phyloP scores from a whole-genome alignment of 1,140 invertebrate genomes.

The Drosophila funebris region DNA sequence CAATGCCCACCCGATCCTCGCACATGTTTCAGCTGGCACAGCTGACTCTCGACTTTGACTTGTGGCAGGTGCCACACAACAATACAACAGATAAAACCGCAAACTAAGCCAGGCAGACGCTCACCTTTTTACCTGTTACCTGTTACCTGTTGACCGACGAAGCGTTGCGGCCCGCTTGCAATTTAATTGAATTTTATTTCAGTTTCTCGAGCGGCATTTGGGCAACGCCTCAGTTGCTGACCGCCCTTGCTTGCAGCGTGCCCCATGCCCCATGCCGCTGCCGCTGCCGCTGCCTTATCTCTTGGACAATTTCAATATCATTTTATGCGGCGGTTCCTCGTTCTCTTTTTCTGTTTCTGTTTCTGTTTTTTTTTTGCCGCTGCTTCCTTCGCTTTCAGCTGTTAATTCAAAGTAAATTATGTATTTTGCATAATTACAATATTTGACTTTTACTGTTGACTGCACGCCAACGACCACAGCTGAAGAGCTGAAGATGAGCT shows the following conservation, averaged over 20 bases:
- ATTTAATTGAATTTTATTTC: slow-evolving; percentile 82
- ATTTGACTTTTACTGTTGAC: slow-evolving; percentile 81
- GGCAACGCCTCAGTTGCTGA: slow-evolving; percentile 54
- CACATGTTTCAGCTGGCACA: slow-evolving; percentile 53
- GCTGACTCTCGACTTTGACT: slow-evolving; percentile 49
- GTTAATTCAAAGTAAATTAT: slow-evolving; percentile 82
- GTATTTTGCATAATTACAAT: slow-evolving; percentile 82
- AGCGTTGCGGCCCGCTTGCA: slow-evolving; percentile 63
- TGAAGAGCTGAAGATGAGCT: neutral
- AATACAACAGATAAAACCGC: slow-evolving; percentile 28
- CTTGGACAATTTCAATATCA: slow-evolving; percentile 67
- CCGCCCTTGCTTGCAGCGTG: slow-evolving; percentile 33
- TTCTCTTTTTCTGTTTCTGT: slow-evolving; percentile 3
- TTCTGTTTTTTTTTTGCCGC: slow-evolving; percentile 8
- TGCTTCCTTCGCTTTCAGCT: slow-evolving; percentile 62
- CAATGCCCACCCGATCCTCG: slow-evolving; percentile 38
- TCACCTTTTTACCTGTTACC: slow-evolving; percentile 36
- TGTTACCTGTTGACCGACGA: slow-evolving; percentile 56
- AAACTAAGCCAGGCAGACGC: slow-evolving; percentile 26
- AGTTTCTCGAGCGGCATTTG: slow-evolving; percentile 70
- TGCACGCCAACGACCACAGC: slow-evolving; percentile 52
- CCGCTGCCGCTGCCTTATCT: slow-evolving; percentile 41
- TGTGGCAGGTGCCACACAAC: slow-evolving; percentile 76
- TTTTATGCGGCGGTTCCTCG: slow-evolving; percentile 34
- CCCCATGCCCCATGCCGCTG: slow-evolving; percentile 8